A percentile compares a stretch with the other conserved stretches of the same genome.
phyloP scores from a whole-genome alignment of 1,140 invertebrate species.

The Apis dorsata region DNA sequence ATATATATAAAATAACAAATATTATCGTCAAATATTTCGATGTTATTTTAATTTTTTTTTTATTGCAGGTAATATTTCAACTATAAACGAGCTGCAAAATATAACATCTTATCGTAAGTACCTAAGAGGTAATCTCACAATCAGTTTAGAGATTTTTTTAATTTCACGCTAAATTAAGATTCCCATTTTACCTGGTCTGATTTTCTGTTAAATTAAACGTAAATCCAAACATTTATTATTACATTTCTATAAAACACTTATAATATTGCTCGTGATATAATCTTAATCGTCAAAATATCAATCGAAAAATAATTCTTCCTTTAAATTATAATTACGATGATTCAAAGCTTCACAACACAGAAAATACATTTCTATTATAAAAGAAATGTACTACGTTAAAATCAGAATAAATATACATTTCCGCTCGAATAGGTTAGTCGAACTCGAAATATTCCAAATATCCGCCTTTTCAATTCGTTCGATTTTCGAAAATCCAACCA shows the following conservation, averaged over 20 bases:
- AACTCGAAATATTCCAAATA: too few relatives aligned
- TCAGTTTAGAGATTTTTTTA: background rate
- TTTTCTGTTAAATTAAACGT: background rate
- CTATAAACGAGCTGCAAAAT: background rate
- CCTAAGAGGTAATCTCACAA: background rate
- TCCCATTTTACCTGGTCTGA: background rate
- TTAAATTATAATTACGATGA: too few relatives aligned
- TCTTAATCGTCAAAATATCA: background rate
- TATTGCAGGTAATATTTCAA: slow-evolving; percentile 14
- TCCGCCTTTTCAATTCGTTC: too few relatives aligned
- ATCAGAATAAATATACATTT: too few relatives aligned
- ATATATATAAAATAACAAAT: too few relatives aligned
- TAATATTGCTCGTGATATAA: background rate
- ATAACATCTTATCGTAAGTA: background rate
- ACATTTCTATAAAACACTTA: background rate
- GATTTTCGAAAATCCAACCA: background rate
- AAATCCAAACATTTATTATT: background rate
- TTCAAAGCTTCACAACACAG: rapidly evolving
- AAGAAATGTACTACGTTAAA: too few relatives aligned
- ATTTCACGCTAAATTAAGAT: background rate
- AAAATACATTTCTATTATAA: too few relatives aligned
- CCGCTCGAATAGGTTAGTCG: too few relatives aligned
- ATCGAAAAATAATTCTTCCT: too few relatives aligned
- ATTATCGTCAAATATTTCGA: too few relatives aligned
- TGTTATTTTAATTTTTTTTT: background rate